Base-by-base conservation (phyloP, 2,113 vertebrate genomes). In the Nymphicus hollandicus region DNA sequence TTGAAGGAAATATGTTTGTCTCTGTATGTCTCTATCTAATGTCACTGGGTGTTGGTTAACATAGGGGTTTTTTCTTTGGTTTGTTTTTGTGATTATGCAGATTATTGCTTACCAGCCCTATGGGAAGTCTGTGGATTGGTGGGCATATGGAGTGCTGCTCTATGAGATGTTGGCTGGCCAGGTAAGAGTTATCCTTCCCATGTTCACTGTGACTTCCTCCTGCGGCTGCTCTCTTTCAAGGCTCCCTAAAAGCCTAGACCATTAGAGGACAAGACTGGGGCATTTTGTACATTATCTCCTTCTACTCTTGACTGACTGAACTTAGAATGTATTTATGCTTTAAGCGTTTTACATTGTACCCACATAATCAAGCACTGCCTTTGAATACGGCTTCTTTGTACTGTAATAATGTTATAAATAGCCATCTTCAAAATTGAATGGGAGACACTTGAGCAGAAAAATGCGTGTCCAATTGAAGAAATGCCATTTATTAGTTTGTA, bases 81-180 rank as follows among this genome's bases (percentile, higher is more conserved):
- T 12, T 68, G 17, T 73, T 22, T 80, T 60, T 94, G 37, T 94
- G 66, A 84, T 63, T 77, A 8, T 24, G 24, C 97, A 99, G 99
- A 99, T 99, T 44, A 99, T 99, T 89, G 99, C 99, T 13, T 99
- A 99, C 96, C 99, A 99, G 97, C 99, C 99, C 1, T 99, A 99
- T 24, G 99, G 98, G 47, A 99, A 98, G 80, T 99, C 99, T 0
- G 99, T 99, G 97, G 99, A 99, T 96, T 99, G 99, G 99, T 99
- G 99, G 99, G 99, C 99, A 0, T 99, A 99, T 1, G 99, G 99
- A 5, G 99, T 99, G 78, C 98, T 99, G 60, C 97, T 99, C 49
- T 99, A 99, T 7, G 99, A 99, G 97, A 99, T 99, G 99, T 96
- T 99, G 61, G 99, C 99, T 3, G 99, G 99, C 77, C 99, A 99